Evolutionary conservation across 1,140 invertebrate genomes (phyloP), one percentile per base, ranked within the genome.

Genomic region (Pentalonia nigronervosa): DNA sequence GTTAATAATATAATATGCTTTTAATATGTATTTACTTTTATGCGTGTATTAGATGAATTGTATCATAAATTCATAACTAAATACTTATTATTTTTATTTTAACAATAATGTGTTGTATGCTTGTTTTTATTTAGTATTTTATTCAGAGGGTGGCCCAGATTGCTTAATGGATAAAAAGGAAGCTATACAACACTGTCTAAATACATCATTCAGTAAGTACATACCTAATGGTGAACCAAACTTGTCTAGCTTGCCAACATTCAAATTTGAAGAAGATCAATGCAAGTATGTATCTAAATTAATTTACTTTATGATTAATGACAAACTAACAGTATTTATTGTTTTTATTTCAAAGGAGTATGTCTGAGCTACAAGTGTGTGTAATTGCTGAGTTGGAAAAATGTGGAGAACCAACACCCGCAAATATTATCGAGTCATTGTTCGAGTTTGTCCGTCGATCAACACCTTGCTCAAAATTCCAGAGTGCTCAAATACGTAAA

Each of bases 401-500:
- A 25, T 98, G 97, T 94, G 94, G 95, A 0, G 96, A 97, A 94
- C 97, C 97, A 7, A 97, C 97, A 0, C 97, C 97, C 0, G 97
- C 97, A 45, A 98, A 98, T 94, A 96, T 98, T 45, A 96, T 97
- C 0, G 97, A 98, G 90, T 97, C 97, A 4, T 95, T 98, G 60
- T 97, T 98, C 94, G 97, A 97, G 86, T 98, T 96, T 93, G 95
- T 97, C 1, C 96, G 96, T 84, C 97, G 97, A 94, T 48, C 67
- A 47, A 97, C 97, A 23, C 97, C 97, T 0, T 98, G 97, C 76
- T 53, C 47, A 30, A 36, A 93, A 86, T 93, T 84, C n/a, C 36
- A 83, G 20, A 83, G n/a, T 50, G 81, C 76, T 56, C 47, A 84
- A 93, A 41, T 48, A 23, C 81, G 60, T n/a, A 76, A 94, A 50